phyloP scores from a whole-genome alignment of 2,888 invertebrate species.

The Platerodrilus igneus region DNA sequence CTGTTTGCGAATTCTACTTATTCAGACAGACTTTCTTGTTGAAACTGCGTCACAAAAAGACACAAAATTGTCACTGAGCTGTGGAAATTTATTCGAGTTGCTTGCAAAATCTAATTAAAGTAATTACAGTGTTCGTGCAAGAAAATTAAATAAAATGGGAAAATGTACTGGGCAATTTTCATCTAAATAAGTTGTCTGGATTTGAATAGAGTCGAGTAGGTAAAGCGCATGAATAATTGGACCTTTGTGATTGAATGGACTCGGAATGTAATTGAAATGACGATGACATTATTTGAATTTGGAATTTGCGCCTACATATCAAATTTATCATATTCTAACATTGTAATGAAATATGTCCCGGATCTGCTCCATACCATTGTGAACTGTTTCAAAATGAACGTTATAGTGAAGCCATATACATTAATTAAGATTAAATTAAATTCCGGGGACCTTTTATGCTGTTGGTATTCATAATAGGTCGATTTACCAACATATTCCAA shows the following conservation, averaged over 20 bases:
- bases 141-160: conserved; percentile 21
- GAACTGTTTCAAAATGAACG: conserved; percentile 12
- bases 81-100: conserved; percentile 19
- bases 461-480: too few species aligned
- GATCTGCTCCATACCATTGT: conserved; percentile 12
- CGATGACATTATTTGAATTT: conserved; percentile 11
- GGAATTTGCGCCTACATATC: conserved; percentile 15
- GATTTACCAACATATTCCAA: too few species aligned
- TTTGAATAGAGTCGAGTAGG: conserved; percentile 8
- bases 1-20: conserved; percentile 12
- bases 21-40: conserved; percentile 13
- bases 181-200: conserved; percentile 14
- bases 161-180: conserved; percentile 17
- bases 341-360: conserved; percentile 16
- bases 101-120: conserved; percentile 26
- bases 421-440: conserved; percentile 19
- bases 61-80: conserved; percentile 2
- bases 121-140: conserved; percentile 20
- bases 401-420: conserved; percentile 13
- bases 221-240: conserved; percentile 17
- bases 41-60: conserved; percentile 10
- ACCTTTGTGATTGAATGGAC: conserved; percentile 13
- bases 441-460: conserved; percentile 11
- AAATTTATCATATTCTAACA: conserved; percentile 17
- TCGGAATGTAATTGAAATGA: conserved; percentile 18